phyloP scores from a whole-genome alignment of 2,888 invertebrate genomes.

The Meta bourneti region DNA sequence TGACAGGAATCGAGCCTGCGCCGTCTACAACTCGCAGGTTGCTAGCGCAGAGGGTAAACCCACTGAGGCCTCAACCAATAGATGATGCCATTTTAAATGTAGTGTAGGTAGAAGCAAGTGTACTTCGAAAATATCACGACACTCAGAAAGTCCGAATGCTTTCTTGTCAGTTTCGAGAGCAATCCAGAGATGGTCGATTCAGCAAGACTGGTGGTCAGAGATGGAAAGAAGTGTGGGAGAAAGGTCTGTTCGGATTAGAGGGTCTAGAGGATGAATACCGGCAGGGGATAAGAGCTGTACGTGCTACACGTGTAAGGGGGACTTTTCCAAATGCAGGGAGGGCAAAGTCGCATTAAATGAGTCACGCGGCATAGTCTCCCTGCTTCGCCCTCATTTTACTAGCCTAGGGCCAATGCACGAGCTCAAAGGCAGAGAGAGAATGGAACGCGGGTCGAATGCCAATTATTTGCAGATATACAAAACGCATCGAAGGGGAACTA shows the following conservation, averaged over 20 bases:
- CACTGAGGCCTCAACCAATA: too few relatives aligned
- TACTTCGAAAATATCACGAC: too few relatives aligned
- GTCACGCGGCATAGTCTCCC: conserved; percentile 44
- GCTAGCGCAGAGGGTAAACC: too few relatives aligned
- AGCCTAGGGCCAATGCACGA: background rate
- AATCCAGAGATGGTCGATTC: too few relatives aligned
- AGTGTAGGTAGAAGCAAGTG: too few relatives aligned
- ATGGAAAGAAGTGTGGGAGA: background rate
- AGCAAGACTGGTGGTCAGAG: too few relatives aligned
- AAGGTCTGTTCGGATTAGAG: conserved; percentile 29
- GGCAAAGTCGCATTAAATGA: conserved; percentile 71
- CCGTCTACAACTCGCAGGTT: too few relatives aligned
- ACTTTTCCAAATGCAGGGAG: conserved; percentile 50
- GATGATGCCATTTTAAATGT: too few relatives aligned
- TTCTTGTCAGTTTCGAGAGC: too few relatives aligned
- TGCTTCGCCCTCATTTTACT: background rate
- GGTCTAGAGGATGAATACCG: conserved; percentile 42
- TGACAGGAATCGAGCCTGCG: too few relatives aligned
- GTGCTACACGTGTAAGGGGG: conserved; percentile 66
- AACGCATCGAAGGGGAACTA: background rate
- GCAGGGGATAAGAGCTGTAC: conserved; percentile 48
- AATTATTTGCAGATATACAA: conserved; percentile 8
- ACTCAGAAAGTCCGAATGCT: too few relatives aligned
- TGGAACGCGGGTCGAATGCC: conserved; percentile 31
- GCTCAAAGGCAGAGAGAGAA: background rate